Percentiles rank a stretch among this genome's conserved stretches.
phyloP scores from a whole-genome alignment of 2,797 vertebrate species.

The Pangasius djambal region DNA sequence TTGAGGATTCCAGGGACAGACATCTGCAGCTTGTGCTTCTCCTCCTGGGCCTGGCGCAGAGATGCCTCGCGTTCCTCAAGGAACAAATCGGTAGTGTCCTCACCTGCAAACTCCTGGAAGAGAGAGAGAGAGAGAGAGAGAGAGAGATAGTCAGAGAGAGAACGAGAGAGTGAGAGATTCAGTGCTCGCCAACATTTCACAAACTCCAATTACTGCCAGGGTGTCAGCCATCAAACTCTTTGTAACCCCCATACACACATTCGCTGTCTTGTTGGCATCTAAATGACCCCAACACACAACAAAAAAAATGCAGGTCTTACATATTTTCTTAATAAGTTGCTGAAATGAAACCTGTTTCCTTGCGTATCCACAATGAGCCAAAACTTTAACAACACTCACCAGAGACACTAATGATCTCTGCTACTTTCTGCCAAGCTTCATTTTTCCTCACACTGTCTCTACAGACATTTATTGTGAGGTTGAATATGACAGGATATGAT shows the following conservation, averaged over 20 bases:
- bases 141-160: too few species aligned
- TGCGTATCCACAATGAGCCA: too few species aligned
- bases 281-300: neutral
- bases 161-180: neutral
- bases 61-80: slow-evolving; percentile 94
- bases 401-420: neutral
- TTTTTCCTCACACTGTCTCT: too few species aligned
- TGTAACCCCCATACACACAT: neutral
- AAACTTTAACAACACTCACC: neutral
- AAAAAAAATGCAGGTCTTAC: too few species aligned
- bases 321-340: too few species aligned
- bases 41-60: slow-evolving; percentile 96
- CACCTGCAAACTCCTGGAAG: slow-evolving; percentile 92
- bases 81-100: slow-evolving; percentile 96
- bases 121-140: neutral
- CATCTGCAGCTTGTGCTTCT: slow-evolving; percentile 99
- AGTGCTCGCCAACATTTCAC: neutral
- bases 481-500: neutral
- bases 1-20: slow-evolving; percentile 98
- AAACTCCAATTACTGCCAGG: neutral
- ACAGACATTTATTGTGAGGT: too few species aligned
- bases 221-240: neutral
- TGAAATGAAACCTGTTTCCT: too few species aligned
- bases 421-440: too few species aligned
- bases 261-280: slow-evolving; percentile 20